Base-by-base conservation (phyloP, 2,113 vertebrate species). In the Orycteropus afer region DNA sequence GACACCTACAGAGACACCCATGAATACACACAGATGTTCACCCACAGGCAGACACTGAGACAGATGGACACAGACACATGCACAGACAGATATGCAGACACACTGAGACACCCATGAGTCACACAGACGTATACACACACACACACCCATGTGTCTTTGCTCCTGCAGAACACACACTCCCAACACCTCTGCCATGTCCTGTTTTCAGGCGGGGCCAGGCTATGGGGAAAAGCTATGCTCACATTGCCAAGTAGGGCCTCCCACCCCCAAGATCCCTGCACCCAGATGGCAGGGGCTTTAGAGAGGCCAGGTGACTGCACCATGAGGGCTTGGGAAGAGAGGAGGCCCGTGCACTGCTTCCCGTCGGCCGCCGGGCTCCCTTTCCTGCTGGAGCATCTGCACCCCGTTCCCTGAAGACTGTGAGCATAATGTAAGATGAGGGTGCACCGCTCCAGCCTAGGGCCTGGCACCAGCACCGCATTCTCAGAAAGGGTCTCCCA, bases 331-430 rank as follows among this genome's bases (percentile, higher is more conserved):
- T 25, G 22, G 63, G 61, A 57, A 27, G 40, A 45, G 51, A 71
- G 15, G 42, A 29, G 42, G n/a, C 18, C n/a, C 15, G 15, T 69
- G 34, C 27, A 14, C 12, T 13, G 11, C 32, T 65, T 17, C 29
- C 29, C 3, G 12, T 65, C 61, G 32, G 61, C 32, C n/a, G n/a
- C 61, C 61, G 9, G 2, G 5, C 10, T 23, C 57, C 29, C 29
- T 7, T 32, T 10, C 61, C 9, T 9, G 15, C 27, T 10, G 15
- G 61, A 63, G 61, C 61, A 63, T 15, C 23, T 32, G n/a, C 0
- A 0, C 25, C 27, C 23, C 7, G n/a, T 47, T 11, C 78, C 25
- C 7, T 22, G 49, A 22, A 0, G 3, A 12, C 74, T 1, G 27
- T 14, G 76, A 85, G 88, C 40, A 49, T 63, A 34, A 20, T 7